phyloP scores from a whole-genome alignment of 2,888 invertebrate species.

The Volucella inflata region DNA sequence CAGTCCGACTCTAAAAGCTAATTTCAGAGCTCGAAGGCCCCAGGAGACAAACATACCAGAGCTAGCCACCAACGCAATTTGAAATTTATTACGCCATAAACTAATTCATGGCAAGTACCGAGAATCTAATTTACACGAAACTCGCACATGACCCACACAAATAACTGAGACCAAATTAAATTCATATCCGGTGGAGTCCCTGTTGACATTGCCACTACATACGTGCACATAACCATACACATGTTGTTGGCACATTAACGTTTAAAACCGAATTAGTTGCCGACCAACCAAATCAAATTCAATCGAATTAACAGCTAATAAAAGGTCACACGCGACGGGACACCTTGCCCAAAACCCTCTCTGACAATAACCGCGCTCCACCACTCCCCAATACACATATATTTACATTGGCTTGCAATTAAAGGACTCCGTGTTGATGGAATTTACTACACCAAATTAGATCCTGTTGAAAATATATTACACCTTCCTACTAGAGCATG shows the following conservation, averaged over 20 bases:
- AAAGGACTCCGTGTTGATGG: conserved; percentile 43
- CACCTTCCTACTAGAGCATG: conserved; percentile 11
- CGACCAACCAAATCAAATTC: conserved; percentile 68
- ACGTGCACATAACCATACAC: no score
- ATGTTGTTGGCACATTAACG: conserved; percentile 68
- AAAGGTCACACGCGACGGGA: conserved; percentile 50
- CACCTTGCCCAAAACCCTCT: background rate
- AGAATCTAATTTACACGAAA: conserved; percentile 59
- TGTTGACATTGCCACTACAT: conserved; percentile 54
- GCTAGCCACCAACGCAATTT: background rate
- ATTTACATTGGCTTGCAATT: conserved; percentile 43
- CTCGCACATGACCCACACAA: conserved; percentile 10
- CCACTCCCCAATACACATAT: background rate
- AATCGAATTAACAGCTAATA: conserved; percentile 74
- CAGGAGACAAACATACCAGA: background rate
- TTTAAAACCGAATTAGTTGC: conserved; percentile 69
- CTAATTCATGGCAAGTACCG: conserved; percentile 13
- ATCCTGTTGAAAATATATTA: conserved; percentile 28
- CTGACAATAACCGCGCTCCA: background rate
- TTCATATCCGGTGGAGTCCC: conserved; percentile 60
- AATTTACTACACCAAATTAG: conserved; percentile 45
- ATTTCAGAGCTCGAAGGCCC: no score
- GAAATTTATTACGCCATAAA: conserved; percentile 38
- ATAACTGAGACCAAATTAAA: conserved; percentile 51
- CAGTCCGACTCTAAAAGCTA: no score